Percentiles rank a stretch among this genome's conserved stretches.
These are phyloP conservation scores for Theonella swinhoei DNA, from an alignment of 37 sponge, comb jelly and placozoan species.

Conservation along the genomic window DNA sequence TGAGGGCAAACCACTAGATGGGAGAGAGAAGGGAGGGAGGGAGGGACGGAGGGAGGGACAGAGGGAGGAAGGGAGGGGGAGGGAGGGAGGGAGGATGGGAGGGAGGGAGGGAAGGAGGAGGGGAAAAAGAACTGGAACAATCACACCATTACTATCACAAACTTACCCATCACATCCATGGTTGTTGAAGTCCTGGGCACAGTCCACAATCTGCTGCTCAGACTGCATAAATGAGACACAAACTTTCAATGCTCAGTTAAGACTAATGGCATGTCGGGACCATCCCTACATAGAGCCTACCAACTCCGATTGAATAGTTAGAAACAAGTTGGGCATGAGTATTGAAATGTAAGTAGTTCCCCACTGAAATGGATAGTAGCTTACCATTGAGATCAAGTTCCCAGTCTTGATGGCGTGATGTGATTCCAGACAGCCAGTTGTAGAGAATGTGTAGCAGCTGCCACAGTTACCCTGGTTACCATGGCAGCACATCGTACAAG, in stretches of 20 bases:
- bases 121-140: neutral
- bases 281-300: too few species aligned
- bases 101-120: too few species aligned
- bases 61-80: neutral
- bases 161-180: conserved; percentile 78
- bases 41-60: too few species aligned
- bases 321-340: too few species aligned
- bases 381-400: conserved; percentile 61
- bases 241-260: too few species aligned
- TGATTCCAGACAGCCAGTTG: conserved; percentile 75
- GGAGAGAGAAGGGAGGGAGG: neutral
- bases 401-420: conserved; percentile 77
- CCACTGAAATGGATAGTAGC: neutral
- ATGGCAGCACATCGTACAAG: neutral
- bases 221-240: conserved; percentile 38
- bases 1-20: conserved; percentile 72
- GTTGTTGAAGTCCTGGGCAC: conserved; percentile 74
- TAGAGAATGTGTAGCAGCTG: conserved; percentile 84
- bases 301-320: too few species aligned
- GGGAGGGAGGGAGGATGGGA: neutral
- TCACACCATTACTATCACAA: too few species aligned
- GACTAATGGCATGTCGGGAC: too few species aligned
- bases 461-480: conserved; percentile 68
- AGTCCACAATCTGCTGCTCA: conserved; percentile 80
- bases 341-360: too few species aligned